Percentiles rank a stretch among this genome's conserved stretches.
Conservation (phyloP, 2,888 invertebrate genomes). For the Yponomeuta evonymella region DNA sequence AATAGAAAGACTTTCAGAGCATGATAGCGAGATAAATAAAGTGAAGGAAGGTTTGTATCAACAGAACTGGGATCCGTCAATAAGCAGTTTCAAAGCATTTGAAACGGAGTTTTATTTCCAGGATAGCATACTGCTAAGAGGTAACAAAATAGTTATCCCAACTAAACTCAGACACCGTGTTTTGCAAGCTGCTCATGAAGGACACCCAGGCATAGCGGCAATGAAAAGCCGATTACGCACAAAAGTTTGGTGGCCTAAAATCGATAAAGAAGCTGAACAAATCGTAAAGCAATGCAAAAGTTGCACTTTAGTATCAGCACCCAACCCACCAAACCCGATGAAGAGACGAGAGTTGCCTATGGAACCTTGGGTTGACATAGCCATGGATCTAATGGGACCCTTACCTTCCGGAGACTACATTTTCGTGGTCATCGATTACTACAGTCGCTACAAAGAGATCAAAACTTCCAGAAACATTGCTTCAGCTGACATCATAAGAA, state of each 20-base stretch:
- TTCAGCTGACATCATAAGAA: conserved; percentile 6
- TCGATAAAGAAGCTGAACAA: conserved; percentile 15
- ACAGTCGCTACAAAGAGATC: conserved; percentile 17
- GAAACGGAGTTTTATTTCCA: conserved; percentile 32
- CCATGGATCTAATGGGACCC: conserved; percentile 19
- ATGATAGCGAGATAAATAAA: conserved; percentile 5
- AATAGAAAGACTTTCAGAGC: background rate
- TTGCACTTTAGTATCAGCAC: conserved; percentile 16
- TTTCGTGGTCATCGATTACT: conserved; percentile 18
- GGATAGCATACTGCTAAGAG: conserved; percentile 20
- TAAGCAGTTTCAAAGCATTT: conserved; percentile 24
- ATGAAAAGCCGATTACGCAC: conserved; percentile 36
- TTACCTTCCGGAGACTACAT: conserved; percentile 16
- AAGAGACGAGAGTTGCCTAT: conserved; percentile 18
- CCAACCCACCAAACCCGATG: conserved; percentile 22
- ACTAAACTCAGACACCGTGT: conserved; percentile 17
- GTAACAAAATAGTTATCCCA: conserved; percentile 18
- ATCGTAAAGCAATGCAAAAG: conserved; percentile 7
- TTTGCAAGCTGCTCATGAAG: conserved; percentile 21
- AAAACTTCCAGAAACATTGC: conserved; percentile 14
- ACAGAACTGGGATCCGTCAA: conserved; percentile 16
- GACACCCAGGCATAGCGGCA: conserved; percentile 37
- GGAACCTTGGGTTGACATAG: conserved; percentile 18
- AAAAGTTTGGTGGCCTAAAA: conserved; percentile 18
- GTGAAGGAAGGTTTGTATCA: conserved; percentile 14